These are phyloP conservation scores for Clarias pachynema DNA, from an alignment of 2,797 vertebrate genomes.

Conservation along the genomic window DNA sequence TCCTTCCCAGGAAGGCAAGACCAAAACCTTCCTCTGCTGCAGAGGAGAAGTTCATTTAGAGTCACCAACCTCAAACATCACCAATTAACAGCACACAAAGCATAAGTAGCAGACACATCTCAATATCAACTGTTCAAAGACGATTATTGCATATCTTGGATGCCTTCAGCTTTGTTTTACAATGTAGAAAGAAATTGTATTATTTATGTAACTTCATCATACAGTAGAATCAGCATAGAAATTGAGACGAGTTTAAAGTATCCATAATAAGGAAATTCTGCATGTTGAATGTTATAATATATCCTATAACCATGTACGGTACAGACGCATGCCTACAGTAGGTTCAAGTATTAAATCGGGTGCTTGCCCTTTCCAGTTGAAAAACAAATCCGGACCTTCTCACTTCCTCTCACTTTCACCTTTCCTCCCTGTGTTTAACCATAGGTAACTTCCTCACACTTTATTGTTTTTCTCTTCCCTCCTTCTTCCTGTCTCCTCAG, in stretches of 20 bases:
- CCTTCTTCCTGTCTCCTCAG: slow-evolving; percentile 44
- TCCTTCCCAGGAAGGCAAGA: no score
- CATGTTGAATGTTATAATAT: not conserved
- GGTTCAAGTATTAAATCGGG: not conserved
- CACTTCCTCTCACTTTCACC: slow-evolving; percentile 21
- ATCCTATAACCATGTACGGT: not conserved
- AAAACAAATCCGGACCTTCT: not conserved
- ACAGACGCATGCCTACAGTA: not conserved
- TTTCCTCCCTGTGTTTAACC: slow-evolving; percentile 37
- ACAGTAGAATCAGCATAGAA: not conserved
- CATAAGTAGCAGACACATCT: no score
- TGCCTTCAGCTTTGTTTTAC: no score
- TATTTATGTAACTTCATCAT: not conserved
- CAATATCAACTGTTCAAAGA: no score
- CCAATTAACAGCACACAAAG: no score
- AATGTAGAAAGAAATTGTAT: not conserved
- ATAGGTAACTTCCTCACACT: slow-evolving; percentile 36
- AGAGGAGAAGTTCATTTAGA: no score
- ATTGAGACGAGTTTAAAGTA: not conserved
- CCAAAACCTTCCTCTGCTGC: no score
- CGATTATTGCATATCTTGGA: no score
- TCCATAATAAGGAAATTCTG: not conserved
- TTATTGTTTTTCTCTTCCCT: slow-evolving; percentile 30
- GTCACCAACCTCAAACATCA: no score
- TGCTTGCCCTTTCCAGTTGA: not conserved